Conservation (phyloP, 2,113 vertebrate species). For the Anseranas semipalmata region DNA sequence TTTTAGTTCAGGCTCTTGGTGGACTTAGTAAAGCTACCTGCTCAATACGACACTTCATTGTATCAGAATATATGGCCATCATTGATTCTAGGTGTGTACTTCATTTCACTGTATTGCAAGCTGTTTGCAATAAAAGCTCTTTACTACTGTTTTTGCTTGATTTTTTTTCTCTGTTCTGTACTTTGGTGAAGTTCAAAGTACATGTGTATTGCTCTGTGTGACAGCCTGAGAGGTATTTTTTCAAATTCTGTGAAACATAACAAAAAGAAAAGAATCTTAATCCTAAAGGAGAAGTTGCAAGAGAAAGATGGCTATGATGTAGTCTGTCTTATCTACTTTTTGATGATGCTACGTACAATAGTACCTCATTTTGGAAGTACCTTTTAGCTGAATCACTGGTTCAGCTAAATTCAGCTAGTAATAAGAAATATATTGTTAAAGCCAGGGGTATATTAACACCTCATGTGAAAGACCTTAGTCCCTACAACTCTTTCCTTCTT, state of each 20-base stretch:
- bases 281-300: not conserved
- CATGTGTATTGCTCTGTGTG: fast-evolving
- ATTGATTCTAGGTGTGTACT: not conserved
- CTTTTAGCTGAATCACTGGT: not conserved
- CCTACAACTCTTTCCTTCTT: not conserved
- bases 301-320: not conserved
- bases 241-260: not conserved
- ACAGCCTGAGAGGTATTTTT: not conserved
- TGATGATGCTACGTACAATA: not conserved
- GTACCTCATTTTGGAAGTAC: not conserved
- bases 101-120: not conserved
- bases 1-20: not conserved
- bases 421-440: not conserved
- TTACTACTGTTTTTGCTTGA: not conserved
- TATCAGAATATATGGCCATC: not conserved
- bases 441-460: not conserved
- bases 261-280: not conserved
- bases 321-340: not conserved
- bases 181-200: not conserved
- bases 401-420: not conserved
- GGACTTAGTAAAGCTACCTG: not conserved
- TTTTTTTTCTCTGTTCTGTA: not conserved
- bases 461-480: not conserved
- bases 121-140: not conserved
- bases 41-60: not conserved